These are phyloP conservation scores for Micrasema longulum DNA, from an alignment of 1,140 invertebrate genomes.

Conservation along the genomic window DNA sequence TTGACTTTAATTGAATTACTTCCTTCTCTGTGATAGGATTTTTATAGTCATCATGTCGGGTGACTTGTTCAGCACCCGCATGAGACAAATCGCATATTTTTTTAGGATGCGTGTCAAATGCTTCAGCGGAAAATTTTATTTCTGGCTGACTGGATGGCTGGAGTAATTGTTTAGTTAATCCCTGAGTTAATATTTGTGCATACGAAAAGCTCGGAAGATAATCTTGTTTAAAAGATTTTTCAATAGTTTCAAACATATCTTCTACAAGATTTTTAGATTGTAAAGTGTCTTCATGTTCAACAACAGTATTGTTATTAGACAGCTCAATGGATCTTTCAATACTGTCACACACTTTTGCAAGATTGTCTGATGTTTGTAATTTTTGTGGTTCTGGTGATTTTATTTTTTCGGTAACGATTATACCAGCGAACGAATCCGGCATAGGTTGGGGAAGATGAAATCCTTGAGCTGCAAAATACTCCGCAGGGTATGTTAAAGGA, in stretches of 20 bases:
- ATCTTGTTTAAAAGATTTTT: constrained; percentile 44
- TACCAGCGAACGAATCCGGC: constrained; percentile 43
- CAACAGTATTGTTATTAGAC: background rate
- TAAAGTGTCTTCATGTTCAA: background rate
- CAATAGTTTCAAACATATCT: constrained; percentile 1
- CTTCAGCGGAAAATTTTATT: constrained; percentile 1
- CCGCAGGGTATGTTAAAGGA: constrained; percentile 48
- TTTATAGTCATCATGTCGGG: constrained; percentile 53
- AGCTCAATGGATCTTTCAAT: constrained; percentile 10
- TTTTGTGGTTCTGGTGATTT: constrained; percentile 5
- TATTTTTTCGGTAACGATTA: background rate
- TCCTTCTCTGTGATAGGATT: constrained; percentile 51
- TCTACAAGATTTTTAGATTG: background rate
- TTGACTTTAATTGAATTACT: constrained; percentile 37
- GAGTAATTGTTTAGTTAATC: constrained; percentile 67
- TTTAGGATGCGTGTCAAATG: background rate
- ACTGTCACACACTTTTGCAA: background rate
- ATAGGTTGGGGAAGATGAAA: constrained; percentile 52
- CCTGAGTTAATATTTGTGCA: constrained; percentile 79
- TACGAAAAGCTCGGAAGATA: constrained; percentile 71
- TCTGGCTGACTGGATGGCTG: constrained; percentile 69
- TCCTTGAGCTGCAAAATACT: constrained; percentile 53
- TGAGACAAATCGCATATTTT: constrained; percentile 56
- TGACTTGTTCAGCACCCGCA: constrained; percentile 57
- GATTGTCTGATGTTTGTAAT: too few species aligned